A percentile compares a stretch with the other conserved stretches of the same genome.
Conservation (phyloP, 1,140 invertebrate genomes). For the Hyles euphorbiae region DNA sequence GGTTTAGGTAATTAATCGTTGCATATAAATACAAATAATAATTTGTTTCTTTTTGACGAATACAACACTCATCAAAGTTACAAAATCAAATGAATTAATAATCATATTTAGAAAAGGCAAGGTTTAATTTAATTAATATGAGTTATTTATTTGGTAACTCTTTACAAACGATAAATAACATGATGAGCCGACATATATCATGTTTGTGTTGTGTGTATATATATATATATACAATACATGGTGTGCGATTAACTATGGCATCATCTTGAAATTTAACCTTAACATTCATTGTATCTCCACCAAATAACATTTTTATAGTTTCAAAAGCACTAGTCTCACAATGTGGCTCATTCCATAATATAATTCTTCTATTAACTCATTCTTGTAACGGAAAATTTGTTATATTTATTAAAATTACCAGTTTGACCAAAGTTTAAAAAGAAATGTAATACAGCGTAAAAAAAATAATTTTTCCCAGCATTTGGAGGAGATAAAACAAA, state of each 20-base stretch:
- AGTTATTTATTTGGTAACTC: no score
- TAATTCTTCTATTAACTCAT: conserved; percentile 30
- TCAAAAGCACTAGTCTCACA: conserved; percentile 25
- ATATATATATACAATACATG: not conserved
- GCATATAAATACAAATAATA: no score
- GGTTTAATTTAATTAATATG: no score
- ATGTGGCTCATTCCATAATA: conserved; percentile 43
- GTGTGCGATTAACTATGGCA: conserved; percentile 7
- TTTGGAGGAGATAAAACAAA: no score
- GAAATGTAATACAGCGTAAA: not conserved
- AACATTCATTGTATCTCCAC: conserved; percentile 11
- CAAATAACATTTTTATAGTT: conserved; percentile 29
- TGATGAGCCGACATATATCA: no score
- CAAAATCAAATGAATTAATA: no score
- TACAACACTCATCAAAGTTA: no score
- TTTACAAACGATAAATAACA: no score
- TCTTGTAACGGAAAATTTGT: conserved; percentile 42
- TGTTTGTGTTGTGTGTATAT: no score
- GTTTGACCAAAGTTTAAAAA: conserved; percentile 42
- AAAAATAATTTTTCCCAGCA: not conserved
- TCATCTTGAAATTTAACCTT: conserved; percentile 17
- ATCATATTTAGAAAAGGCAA: no score
- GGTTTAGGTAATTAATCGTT: no score
- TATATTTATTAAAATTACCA: conserved; percentile 45
- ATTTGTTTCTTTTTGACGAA: no score